Base-by-base conservation (phyloP, 2,113 vertebrate genomes). In the Abramis brama region DNA sequence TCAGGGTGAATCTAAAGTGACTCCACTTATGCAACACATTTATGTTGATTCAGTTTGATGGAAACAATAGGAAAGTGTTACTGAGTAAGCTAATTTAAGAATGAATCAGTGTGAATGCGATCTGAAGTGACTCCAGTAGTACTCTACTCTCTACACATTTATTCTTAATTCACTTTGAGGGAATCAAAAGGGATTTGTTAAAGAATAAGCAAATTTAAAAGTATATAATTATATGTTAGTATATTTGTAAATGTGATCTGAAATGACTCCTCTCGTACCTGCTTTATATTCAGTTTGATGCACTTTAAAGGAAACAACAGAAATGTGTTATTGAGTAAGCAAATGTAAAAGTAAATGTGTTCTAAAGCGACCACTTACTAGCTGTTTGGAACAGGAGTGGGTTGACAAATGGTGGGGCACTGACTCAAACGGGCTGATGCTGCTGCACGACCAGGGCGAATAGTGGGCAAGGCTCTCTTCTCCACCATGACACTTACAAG, bases 381-480 rank as follows among this genome's bases (percentile, higher is more conserved):
- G 93, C 90, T 96, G 94, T 52, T 98, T 96, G 1, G 97, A 94
- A 92, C 95, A 96, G 92, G 97, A 95, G 92, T 91, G 91, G 71
- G 93, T 23, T 0, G 92, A 82, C 90, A 95, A 89, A 94, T 95
- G 94, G 88, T 95, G 96, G 75, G 95, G 94, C 87, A 98, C 97
- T 0, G 97, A 96, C 91, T 99, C 97, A 27, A 97, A 96, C 70
- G 96, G 95, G 88, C 96, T 96, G 93, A 97, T 96, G 87, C 96
- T 95, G 57, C 96, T 96, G 89, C 97, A 98, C 89, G 98, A 98
- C 97, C 98, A 99, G 5, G 97, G 97, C 17, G 97, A 97, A 90
- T 98, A 99, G 93, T 96, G 98, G 68, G 96, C 95, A 85, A 97
- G 94, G 90, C 94, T 95, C 27, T 94, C 92, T 86, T 98, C 96